Conservation (phyloP, 2,888 invertebrate genomes). For the Deroplatys truncata region DNA sequence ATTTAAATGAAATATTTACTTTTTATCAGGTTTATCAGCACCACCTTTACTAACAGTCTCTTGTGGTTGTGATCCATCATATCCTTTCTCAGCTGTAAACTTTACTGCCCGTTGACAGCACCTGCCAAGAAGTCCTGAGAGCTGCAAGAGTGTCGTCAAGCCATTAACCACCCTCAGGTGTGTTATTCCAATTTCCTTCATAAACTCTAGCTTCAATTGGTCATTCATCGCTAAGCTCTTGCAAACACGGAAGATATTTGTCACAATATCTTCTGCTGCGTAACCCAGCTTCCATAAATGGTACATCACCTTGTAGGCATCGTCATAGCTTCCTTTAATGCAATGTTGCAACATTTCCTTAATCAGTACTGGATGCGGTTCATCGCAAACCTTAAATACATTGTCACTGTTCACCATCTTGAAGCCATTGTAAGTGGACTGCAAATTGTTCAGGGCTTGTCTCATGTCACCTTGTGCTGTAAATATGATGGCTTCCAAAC, state of each 20-base stretch:
- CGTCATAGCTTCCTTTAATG: constrained; percentile 72
- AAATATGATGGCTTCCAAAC: constrained; percentile 92
- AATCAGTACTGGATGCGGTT: constrained; percentile 93
- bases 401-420: constrained; percentile 86
- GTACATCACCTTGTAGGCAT: constrained; percentile 82
- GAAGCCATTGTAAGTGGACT: constrained; percentile 91
- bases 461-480: constrained; percentile 99
- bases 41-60: background rate
- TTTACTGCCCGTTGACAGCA: constrained; percentile 54
- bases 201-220: constrained; percentile 74
- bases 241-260: constrained; percentile 90
- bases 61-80: too few species aligned
- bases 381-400: constrained; percentile 99
- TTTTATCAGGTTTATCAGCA: background rate
- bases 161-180: constrained; percentile 92
- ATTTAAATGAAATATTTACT: too few species aligned
- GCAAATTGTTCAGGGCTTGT: constrained; percentile 95
- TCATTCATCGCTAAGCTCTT: constrained; percentile 82
- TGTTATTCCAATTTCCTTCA: constrained; percentile 87
- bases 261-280: constrained; percentile 93
- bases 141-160: constrained; percentile 78
- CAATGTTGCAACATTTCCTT: constrained; percentile 88
- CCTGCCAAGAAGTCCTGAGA: constrained; percentile 82
- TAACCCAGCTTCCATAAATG: constrained; percentile 93
- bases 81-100: background rate